phyloP scores from a whole-genome alignment of 2,113 vertebrate species.

The Helogale parvula region DNA sequence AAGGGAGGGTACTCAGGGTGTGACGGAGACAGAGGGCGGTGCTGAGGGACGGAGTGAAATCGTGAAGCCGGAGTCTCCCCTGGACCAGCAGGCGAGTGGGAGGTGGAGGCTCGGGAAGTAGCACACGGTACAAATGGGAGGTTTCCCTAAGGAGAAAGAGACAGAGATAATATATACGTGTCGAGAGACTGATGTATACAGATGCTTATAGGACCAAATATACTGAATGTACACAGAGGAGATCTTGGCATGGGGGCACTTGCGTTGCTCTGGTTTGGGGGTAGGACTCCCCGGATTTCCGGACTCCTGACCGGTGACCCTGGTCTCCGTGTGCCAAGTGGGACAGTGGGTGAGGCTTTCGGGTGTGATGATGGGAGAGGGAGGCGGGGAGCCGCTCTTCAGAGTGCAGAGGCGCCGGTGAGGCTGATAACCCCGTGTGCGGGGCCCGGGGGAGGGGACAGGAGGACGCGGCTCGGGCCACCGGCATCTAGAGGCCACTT shows the following conservation, averaged over 20 bases:
- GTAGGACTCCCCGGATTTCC: neutral
- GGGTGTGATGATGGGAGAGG: neutral
- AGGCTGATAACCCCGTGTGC: neutral
- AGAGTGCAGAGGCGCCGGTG: neutral
- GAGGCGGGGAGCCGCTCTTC: neutral
- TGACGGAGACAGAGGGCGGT: neutral
- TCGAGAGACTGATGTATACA: constrained; percentile 40
- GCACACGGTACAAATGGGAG: constrained; percentile 38
- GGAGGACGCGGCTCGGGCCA: neutral
- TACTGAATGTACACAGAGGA: constrained; percentile 61
- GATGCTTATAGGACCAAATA: constrained; percentile 55
- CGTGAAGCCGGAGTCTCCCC: constrained; percentile 26
- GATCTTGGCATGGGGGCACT: neutral
- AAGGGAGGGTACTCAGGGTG: neutral
- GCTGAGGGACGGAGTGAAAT: neutral
- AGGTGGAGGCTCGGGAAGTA: constrained; percentile 35
- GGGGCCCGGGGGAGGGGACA: neutral
- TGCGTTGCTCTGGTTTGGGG: neutral
- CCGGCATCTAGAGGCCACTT: neutral
- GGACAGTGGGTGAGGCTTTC: neutral
- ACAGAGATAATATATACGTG: constrained; percentile 68
- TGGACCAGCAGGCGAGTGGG: neutral
- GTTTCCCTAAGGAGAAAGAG: constrained; percentile 70
- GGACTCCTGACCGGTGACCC: neutral
- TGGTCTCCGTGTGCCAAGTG: neutral